Conservation (phyloP, 2,888 invertebrate species). For the Lithophane ornitopus region DNA sequence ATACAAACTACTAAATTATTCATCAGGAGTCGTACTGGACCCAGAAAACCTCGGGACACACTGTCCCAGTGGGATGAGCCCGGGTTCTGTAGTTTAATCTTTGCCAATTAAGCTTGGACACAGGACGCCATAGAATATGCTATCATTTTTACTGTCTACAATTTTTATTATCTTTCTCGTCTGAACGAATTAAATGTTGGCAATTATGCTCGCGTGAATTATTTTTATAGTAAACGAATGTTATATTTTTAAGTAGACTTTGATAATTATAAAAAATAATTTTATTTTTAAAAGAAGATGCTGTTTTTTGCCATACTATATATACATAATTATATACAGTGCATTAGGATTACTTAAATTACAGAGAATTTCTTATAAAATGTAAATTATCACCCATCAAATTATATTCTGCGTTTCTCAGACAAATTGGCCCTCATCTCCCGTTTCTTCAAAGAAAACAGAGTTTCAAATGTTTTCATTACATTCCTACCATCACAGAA, state of each 20-base stretch:
- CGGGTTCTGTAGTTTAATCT: slow-evolving; percentile 69
- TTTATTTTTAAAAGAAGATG: background rate
- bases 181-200: slow-evolving; percentile 37
- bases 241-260: background rate
- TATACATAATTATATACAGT: background rate
- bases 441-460: slow-evolving; percentile 18
- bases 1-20: slow-evolving; percentile 72
- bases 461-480: slow-evolving; percentile 30
- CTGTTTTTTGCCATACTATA: background rate
- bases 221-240: slow-evolving; percentile 13
- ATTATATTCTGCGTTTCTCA: background rate
- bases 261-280: background rate
- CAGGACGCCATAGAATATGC: slow-evolving; percentile 53
- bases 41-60: slow-evolving; percentile 63
- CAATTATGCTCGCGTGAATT: slow-evolving; percentile 11
- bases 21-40: slow-evolving; percentile 65
- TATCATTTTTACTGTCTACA: slow-evolving; percentile 39
- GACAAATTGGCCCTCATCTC: background rate
- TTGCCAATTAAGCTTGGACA: slow-evolving; percentile 68
- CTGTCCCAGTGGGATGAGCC: slow-evolving; percentile 65
- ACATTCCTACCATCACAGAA: slow-evolving; percentile 5
- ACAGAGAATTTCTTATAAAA: background rate
- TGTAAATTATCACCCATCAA: background rate
- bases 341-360: background rate
- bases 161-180: slow-evolving; percentile 32